phyloP scores from a whole-genome alignment of 1,140 invertebrate species.

The Elymnias hypermnestra region DNA sequence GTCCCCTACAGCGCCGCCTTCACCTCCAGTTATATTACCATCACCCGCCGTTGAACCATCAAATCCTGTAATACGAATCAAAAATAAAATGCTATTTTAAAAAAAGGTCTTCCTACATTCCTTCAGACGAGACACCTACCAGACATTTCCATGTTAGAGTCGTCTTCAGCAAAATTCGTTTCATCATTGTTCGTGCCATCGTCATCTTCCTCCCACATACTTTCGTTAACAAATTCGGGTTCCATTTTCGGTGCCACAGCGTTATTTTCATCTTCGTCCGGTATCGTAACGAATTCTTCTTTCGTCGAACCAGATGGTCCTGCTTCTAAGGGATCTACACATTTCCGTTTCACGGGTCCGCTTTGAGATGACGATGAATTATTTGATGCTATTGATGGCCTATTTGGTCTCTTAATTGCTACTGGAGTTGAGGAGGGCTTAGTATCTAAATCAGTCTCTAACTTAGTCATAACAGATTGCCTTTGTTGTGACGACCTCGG shows the following conservation, averaged over 20 bases:
- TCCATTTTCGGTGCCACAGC: conserved; percentile 75
- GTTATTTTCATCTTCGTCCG: conserved; percentile 73
- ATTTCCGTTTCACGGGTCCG: conserved; percentile 75
- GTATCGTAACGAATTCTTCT: conserved; percentile 76
- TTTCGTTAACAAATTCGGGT: conserved; percentile 75
- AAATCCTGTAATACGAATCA: conserved; percentile 66
- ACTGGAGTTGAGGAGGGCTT: conserved; percentile 75
- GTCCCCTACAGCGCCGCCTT: conserved; percentile 74
- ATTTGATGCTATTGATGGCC: conserved; percentile 76
- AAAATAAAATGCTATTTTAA: too few relatives aligned
- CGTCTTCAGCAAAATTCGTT: conserved; percentile 75
- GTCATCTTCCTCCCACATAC: conserved; percentile 75
- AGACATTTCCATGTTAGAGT: conserved; percentile 76
- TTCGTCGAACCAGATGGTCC: conserved; percentile 72
- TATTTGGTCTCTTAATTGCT: conserved; percentile 77
- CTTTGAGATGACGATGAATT: conserved; percentile 75
- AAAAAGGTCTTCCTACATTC: too few relatives aligned
- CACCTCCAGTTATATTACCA: conserved; percentile 70
- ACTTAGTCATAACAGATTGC: conserved; percentile 75
- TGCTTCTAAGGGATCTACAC: conserved; percentile 73
- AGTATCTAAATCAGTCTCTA: conserved; percentile 77
- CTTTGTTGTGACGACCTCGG: conserved; percentile 76
- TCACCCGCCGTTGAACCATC: conserved; percentile 72
- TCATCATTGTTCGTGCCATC: conserved; percentile 75
- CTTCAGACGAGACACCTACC: too few relatives aligned